phyloP scores from a whole-genome alignment of 2,797 vertebrate species.

The Catamblyrhynchus diadema region DNA sequence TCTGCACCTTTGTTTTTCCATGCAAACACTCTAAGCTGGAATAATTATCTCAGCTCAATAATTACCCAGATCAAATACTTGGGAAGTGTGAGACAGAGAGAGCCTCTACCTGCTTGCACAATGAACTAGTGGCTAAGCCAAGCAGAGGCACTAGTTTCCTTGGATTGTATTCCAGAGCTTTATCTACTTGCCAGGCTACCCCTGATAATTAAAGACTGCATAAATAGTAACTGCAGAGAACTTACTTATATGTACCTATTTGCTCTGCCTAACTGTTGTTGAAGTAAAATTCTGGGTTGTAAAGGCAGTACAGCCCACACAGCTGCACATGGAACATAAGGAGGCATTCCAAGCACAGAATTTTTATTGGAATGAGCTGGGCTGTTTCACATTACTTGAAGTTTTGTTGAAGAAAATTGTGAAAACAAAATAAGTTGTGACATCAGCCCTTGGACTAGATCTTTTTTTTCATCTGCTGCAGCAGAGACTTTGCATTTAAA shows the following conservation, averaged over 20 bases:
- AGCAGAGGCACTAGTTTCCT: background rate
- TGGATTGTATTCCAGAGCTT: background rate
- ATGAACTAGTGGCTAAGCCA: background rate
- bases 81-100: background rate
- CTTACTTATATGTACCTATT: background rate
- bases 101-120: background rate
- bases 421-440: background rate
- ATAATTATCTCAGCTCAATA: background rate
- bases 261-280: background rate
- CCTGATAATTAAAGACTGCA: fast-evolving
- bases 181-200: background rate
- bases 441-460: fast-evolving
- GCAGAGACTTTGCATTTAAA: background rate
- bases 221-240: background rate
- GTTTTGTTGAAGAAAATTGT: background rate
- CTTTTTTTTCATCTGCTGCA: background rate
- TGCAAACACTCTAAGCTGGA: background rate
- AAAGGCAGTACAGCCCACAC: background rate
- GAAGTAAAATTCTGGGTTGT: background rate
- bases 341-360: background rate
- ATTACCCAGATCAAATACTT: background rate
- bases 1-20: background rate
- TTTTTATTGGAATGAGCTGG: background rate
- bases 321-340: background rate
- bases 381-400: fast-evolving